phyloP scores from a whole-genome alignment of 2,113 vertebrate genomes.

The Cyprinodon variegatus region DNA sequence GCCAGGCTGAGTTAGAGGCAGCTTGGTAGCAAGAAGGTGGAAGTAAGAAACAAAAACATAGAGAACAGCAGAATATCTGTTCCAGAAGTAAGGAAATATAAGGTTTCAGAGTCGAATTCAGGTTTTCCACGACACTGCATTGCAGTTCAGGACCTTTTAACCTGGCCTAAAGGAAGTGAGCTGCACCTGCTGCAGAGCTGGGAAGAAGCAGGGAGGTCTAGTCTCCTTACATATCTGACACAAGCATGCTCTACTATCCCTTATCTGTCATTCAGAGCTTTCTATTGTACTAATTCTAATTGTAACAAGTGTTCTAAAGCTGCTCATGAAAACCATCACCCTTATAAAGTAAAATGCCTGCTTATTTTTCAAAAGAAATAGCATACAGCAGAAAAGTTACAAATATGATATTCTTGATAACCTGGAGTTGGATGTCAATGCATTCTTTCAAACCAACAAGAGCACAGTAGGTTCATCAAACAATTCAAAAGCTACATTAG shows the following conservation, averaged over 20 bases:
- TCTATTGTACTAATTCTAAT: background rate
- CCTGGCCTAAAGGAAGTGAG: constrained; percentile 51
- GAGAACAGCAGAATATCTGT: constrained; percentile 16
- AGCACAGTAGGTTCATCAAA: no score
- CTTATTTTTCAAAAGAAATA: no score
- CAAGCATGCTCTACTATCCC: constrained; percentile 8
- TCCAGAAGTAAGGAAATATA: constrained; percentile 38
- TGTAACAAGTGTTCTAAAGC: background rate
- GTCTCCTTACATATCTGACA: constrained; percentile 14
- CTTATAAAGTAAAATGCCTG: no score
- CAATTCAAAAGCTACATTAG: no score
- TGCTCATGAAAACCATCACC: background rate
- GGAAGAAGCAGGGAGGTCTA: background rate
- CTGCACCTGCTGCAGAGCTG: constrained; percentile 44
- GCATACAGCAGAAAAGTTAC: no score
- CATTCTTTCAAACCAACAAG: no score
- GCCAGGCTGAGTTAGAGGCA: background rate
- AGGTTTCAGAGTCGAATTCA: constrained; percentile 48
- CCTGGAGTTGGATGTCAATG: no score
- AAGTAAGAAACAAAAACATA: constrained; percentile 13
- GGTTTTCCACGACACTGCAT: constrained; percentile 24
- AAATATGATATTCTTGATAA: no score
- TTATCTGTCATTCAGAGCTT: background rate
- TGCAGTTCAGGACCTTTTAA: constrained; percentile 46
- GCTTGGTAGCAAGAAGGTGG: background rate